These are phyloP conservation scores for Drosophila truncata DNA, from an alignment of 1,140 invertebrate genomes.

Conservation along the genomic window DNA sequence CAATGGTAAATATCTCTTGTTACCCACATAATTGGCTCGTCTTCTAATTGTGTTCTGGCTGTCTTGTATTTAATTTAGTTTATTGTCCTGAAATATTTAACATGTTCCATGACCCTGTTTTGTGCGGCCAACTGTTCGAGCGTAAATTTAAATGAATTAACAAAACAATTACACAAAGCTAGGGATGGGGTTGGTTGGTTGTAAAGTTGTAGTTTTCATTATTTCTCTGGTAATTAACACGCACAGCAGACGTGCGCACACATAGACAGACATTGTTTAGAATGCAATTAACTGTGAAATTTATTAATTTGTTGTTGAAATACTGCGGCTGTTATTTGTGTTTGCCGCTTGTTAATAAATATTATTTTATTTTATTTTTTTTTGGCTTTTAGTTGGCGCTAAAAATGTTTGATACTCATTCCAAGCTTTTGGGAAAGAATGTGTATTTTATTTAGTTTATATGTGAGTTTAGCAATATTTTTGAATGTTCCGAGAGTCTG, in stretches of 20 bases:
- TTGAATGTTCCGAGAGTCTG: neutral
- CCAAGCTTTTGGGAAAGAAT: neutral
- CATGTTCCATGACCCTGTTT: conserved; percentile 44
- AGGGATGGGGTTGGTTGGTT: conserved; percentile 1
- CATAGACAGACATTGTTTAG: conserved; percentile 40
- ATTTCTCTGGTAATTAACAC: conserved; percentile 74
- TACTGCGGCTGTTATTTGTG: conserved; percentile 26
- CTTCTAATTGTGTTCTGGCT: conserved; percentile 26
- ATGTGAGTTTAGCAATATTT: neutral
- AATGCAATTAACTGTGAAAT: conserved; percentile 71
- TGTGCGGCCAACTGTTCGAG: conserved; percentile 39
- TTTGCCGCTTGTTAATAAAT: conserved; percentile 22
- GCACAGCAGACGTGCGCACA: conserved; percentile 37
- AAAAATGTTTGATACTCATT: neutral
- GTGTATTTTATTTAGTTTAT: neutral
- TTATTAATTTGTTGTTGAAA: conserved; percentile 62
- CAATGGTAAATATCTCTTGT: neutral
- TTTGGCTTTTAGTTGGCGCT: conserved; percentile 5
- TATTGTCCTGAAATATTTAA: conserved; percentile 73
- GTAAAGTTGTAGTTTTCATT: conserved; percentile 59
- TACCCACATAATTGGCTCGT: neutral
- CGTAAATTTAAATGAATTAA: conserved; percentile 81
- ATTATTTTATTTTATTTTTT: conserved; percentile 9
- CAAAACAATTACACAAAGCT: conserved; percentile 65
- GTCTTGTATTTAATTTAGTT: conserved; percentile 62